A percentile compares a stretch with the other conserved stretches of the same genome.
These are phyloP conservation scores for Mesorhabditis spiculigera DNA, from an alignment of 2,888 invertebrate genomes.

Conservation along the genomic window DNA sequence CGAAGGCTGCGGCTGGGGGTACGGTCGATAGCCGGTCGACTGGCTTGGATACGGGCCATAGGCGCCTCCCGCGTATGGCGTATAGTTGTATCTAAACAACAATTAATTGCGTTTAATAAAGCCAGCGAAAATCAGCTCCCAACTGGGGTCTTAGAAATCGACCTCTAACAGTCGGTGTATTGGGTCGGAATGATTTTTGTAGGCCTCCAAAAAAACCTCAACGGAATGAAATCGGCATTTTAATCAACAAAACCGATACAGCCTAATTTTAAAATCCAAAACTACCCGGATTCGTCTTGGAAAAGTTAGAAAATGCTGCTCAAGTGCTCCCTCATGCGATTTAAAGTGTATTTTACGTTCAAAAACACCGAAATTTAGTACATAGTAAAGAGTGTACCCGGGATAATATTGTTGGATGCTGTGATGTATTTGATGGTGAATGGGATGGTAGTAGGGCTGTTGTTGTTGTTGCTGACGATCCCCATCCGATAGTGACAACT, in stretches of 20 bases:
- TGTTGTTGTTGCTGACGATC: constrained; percentile 1
- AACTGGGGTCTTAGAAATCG: too few species aligned
- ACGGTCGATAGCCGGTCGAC: constrained; percentile 39
- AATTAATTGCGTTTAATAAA: constrained; percentile 9
- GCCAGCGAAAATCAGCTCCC: not conserved
- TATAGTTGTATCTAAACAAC: constrained; percentile 22
- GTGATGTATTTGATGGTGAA: too few species aligned
- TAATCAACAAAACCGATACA: too few species aligned
- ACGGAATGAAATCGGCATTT: too few species aligned
- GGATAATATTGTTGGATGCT: not conserved
- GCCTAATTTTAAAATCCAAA: too few species aligned
- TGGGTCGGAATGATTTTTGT: too few species aligned
- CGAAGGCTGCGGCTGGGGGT: constrained; percentile 43
- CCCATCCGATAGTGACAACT: not conserved
- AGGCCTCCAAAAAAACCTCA: too few species aligned
- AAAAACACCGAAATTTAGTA: not conserved
- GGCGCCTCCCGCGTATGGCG: constrained; percentile 32
- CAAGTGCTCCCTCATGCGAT: not conserved
- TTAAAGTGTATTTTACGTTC: not conserved
- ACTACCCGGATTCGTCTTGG: too few species aligned
- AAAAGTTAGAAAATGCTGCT: not conserved
- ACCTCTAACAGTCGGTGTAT: too few species aligned
- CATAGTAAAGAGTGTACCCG: not conserved
- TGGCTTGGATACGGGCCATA: constrained; percentile 36
- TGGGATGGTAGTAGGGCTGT: not conserved